phyloP scores from a whole-genome alignment of 2,888 invertebrate genomes.

The Erebia ligea region DNA sequence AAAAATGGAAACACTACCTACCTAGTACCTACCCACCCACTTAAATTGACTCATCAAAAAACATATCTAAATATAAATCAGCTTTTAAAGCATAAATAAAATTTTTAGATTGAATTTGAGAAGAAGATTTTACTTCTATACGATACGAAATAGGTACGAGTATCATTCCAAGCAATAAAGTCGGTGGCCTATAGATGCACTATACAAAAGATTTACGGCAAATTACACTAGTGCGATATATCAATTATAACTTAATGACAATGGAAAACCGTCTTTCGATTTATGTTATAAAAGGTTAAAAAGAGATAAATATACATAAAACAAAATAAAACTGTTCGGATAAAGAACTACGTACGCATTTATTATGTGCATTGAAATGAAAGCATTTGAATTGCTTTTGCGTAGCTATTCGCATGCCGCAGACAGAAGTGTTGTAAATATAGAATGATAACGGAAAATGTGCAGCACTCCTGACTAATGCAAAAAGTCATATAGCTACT shows the following conservation, averaged over 20 bases:
- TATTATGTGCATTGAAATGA: not conserved
- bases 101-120: not conserved
- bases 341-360: not conserved
- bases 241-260: too few species aligned
- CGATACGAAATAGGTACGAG: too few species aligned
- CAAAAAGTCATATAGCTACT: constrained; percentile 69
- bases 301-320: not conserved
- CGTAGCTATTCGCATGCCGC: constrained; percentile 8
- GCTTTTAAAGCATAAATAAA: not conserved
- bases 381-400: not conserved
- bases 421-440: constrained; percentile 17
- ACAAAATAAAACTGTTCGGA: not conserved
- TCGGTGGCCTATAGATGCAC: too few species aligned
- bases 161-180: too few species aligned
- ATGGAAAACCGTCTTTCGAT: too few species aligned
- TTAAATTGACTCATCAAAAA: not conserved
- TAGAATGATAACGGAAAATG: constrained; percentile 48
- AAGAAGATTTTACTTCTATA: too few species aligned
- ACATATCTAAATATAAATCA: not conserved
- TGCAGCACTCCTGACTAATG: constrained; percentile 64
- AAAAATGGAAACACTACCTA: not conserved
- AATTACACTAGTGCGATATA: too few species aligned
- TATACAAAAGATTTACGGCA: too few species aligned
- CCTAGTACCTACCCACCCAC: not conserved
- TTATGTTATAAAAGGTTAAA: too few species aligned